Evolutionary conservation across 2,797 vertebrate species (phyloP).

Genomic region (Carduelis carduelis): DNA sequence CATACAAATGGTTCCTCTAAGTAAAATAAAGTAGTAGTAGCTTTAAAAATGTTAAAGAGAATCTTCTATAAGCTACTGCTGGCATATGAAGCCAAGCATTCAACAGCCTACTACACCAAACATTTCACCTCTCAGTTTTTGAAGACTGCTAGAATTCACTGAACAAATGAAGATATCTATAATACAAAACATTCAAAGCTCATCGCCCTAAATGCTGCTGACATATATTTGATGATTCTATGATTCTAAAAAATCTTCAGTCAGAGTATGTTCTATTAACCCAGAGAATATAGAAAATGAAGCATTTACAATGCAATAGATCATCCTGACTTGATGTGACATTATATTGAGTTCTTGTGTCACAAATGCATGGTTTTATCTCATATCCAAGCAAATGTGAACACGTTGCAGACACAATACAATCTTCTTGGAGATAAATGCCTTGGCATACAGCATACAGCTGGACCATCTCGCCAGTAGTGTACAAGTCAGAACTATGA

Average conservation of each 20-base stretch:
- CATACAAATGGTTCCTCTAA: neutral
- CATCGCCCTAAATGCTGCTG: accelerated
- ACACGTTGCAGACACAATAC: neutral
- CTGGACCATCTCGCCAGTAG: neutral
- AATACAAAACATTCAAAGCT: neutral
- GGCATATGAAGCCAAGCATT: neutral
- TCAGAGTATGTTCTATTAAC: neutral
- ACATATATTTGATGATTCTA: neutral
- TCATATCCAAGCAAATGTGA: neutral
- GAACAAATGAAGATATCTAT: neutral
- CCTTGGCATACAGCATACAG: neutral
- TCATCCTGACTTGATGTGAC: neutral
- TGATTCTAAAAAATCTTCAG: neutral
- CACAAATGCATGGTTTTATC: neutral
- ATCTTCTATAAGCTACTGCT: neutral
- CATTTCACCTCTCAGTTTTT: neutral
- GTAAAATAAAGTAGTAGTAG: neutral
- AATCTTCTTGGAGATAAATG: neutral
- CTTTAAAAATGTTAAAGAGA: neutral
- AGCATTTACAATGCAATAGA: neutral
- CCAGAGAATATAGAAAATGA: neutral
- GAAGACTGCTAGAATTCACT: neutral
- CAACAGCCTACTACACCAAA: neutral
- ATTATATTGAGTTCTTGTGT: neutral
- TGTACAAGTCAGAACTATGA: neutral